These are phyloP conservation scores for Halcyon badia DNA, from an alignment of 2,797 vertebrate species.

Conservation along the genomic window DNA sequence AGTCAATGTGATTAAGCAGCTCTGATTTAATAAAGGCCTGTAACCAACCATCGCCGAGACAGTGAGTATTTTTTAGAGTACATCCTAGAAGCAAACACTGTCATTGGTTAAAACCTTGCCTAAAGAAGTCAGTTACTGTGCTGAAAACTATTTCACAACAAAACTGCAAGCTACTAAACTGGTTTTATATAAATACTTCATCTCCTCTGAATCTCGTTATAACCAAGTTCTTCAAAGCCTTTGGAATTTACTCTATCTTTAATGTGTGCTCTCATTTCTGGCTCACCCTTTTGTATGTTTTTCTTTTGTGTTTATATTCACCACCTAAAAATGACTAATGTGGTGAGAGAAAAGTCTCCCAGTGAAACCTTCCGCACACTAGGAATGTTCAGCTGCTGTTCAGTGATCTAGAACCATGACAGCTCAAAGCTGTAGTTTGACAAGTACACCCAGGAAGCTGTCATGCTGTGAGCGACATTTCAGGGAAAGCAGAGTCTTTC, in stretches of 20 bases:
- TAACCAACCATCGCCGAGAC: slow-evolving; percentile 79
- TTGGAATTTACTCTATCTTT: slow-evolving; percentile 85
- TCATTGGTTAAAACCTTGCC: slow-evolving; percentile 88
- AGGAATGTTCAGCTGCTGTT: slow-evolving; percentile 83
- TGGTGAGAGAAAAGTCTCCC: slow-evolving; percentile 73
- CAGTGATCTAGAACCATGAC: slow-evolving; percentile 81
- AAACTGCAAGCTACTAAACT: slow-evolving; percentile 86
- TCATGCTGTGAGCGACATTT: slow-evolving; percentile 86
- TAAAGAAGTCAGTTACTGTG: slow-evolving; percentile 85
- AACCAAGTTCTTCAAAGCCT: slow-evolving; percentile 86
- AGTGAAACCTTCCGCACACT: slow-evolving; percentile 78
- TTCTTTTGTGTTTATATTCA: slow-evolving; percentile 64
- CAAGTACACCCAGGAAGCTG: slow-evolving; percentile 81
- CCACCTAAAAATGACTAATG: slow-evolving; percentile 68
- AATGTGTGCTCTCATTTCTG: slow-evolving; percentile 81
- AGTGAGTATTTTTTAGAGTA: slow-evolving; percentile 83
- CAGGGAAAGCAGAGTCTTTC: slow-evolving; percentile 85
- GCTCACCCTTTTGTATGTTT: slow-evolving; percentile 70
- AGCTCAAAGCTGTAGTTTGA: slow-evolving; percentile 79
- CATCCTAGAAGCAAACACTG: slow-evolving; percentile 87
- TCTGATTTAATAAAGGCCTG: slow-evolving; percentile 86
- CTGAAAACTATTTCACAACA: slow-evolving; percentile 86
- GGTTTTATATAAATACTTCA: slow-evolving; percentile 90
- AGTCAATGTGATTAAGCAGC: slow-evolving; percentile 87
- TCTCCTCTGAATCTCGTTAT: slow-evolving; percentile 81